Percentiles rank a stretch among this genome's conserved stretches.
Evolutionary conservation across 2,113 vertebrate species (phyloP).

Genomic region (Thunnus maccoyii): DNA sequence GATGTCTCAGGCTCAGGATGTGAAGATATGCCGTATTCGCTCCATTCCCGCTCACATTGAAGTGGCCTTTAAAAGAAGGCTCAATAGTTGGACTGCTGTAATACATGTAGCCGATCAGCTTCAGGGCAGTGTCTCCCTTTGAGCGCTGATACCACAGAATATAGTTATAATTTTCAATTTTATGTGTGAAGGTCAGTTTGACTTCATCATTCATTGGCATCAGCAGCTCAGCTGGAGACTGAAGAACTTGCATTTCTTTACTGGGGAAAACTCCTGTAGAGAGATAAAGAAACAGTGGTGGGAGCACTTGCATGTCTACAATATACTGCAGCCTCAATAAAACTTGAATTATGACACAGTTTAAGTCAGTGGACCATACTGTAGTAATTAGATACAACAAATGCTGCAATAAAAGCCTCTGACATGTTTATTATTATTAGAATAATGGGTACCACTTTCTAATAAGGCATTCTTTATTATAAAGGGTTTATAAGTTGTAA

Average conservation of each 20-base stretch:
- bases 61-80: neutral
- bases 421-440: too few species aligned
- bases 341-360: too few species aligned
- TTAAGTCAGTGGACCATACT: too few species aligned
- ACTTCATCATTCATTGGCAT: neutral
- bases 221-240: conserved; percentile 56
- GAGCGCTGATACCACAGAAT: conserved; percentile 22
- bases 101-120: too few species aligned
- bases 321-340: too few species aligned
- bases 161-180: too few species aligned
- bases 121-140: neutral
- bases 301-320: neutral
- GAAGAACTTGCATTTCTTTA: conserved; percentile 51
- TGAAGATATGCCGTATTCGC: conserved; percentile 46
- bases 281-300: neutral
- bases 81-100: conserved; percentile 5
- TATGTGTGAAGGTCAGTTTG: too few species aligned
- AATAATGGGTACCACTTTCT: too few species aligned
- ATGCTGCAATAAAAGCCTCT: too few species aligned
- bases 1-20: conserved; percentile 18
- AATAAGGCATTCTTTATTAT: too few species aligned
- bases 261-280: conserved; percentile 33
- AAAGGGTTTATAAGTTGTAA: too few species aligned
- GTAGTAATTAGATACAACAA: too few species aligned
- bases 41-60: conserved; percentile 70